Conservation (phyloP, 2,888 invertebrate species). For the Arenicola marina region DNA sequence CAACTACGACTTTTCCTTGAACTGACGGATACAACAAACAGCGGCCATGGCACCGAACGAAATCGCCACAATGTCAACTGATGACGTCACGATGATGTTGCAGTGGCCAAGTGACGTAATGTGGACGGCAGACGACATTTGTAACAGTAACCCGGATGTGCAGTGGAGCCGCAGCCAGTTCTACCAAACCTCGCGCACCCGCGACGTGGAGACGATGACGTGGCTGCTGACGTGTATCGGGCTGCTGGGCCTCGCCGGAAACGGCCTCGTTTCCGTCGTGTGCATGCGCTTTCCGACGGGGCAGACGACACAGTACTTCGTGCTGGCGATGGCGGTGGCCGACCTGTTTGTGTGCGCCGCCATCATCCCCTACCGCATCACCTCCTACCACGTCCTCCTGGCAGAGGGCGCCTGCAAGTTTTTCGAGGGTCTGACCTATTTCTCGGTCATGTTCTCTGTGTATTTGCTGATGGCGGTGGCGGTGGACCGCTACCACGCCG, state of each 20-base stretch:
- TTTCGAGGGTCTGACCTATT: slow-evolving; percentile 11
- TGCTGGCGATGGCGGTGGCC: slow-evolving; percentile 1
- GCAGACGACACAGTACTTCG: slow-evolving; percentile 2
- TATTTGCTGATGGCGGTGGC: slow-evolving; percentile 6
- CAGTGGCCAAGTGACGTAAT: no score
- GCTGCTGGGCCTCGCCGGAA: neutral
- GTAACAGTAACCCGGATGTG: no score
- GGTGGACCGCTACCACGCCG: slow-evolving; percentile 9
- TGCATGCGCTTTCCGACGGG: neutral
- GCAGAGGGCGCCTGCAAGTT: slow-evolving; percentile 4
- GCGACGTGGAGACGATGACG: slow-evolving; percentile 7
- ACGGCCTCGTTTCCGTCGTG: slow-evolving; percentile 1
- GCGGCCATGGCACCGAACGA: no score
- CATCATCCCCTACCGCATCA: slow-evolving; percentile 8
- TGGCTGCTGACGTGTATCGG: neutral
- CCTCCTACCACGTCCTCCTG: slow-evolving; percentile 4
- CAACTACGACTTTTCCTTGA: no score
- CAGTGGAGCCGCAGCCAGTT: no score
- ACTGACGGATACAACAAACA: no score
- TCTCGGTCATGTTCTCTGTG: slow-evolving; percentile 4
- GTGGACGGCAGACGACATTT: no score
- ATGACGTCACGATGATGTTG: no score
- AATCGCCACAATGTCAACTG: no score
- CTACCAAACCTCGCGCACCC: neutral
- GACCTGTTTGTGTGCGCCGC: slow-evolving; percentile 5